A percentile compares a stretch with the other conserved stretches of the same genome.
These are phyloP conservation scores for Diaprepes abbreviatus DNA, from an alignment of 2,888 invertebrate species.

Conservation along the genomic window DNA sequence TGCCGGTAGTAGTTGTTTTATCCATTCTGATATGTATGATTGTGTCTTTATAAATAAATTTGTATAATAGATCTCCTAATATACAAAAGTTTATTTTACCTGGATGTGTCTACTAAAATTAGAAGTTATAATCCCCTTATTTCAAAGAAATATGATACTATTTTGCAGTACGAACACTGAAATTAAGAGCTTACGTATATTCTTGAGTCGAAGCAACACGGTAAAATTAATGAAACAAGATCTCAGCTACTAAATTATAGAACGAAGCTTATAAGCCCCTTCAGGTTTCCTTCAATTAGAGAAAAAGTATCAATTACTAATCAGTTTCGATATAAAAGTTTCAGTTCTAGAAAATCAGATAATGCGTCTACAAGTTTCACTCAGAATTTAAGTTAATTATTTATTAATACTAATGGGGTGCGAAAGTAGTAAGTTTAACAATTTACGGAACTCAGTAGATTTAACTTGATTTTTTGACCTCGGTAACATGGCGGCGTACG, in stretches of 20 bases:
- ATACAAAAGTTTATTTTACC: no score
- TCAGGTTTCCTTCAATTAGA: slow-evolving; percentile 1
- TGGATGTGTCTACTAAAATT: no score
- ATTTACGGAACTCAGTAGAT: no score
- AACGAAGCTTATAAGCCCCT: no score
- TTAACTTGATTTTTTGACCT: no score
- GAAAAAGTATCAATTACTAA: slow-evolving; percentile 9
- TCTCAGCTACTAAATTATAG: neutral
- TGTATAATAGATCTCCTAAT: no score
- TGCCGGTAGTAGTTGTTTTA: no score
- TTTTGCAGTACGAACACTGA: neutral
- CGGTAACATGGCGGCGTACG: no score
- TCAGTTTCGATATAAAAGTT: neutral
- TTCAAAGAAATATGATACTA: slow-evolving; percentile 6
- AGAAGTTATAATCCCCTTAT: slow-evolving; percentile 8
- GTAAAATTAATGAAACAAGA: slow-evolving; percentile 1
- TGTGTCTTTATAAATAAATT: no score
- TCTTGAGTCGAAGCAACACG: neutral
- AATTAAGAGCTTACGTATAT: neutral
- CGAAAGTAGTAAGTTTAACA: no score
- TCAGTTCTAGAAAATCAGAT: neutral
- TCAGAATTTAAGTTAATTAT: neutral
- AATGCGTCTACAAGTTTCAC: neutral
- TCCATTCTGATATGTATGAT: no score
- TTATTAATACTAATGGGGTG: no score